Base-by-base conservation (phyloP, 1,140 invertebrate species). In the Hylaeus volcanicus region DNA sequence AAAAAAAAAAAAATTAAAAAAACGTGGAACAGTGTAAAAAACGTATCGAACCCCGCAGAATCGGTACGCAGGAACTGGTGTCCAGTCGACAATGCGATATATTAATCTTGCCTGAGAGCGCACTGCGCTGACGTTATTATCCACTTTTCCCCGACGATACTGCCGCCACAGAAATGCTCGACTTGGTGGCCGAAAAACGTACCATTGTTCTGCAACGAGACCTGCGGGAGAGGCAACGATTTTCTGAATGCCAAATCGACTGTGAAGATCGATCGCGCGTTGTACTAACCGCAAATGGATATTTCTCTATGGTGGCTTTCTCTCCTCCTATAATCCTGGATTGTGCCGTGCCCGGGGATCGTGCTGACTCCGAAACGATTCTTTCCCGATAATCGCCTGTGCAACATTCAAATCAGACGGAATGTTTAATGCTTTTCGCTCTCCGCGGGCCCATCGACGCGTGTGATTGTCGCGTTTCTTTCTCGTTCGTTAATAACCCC, bases 271-370 rank as follows among this genome's bases (percentile, higher is more conserved):
- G 53, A 64, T 65, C 48, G 72, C 55, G 61, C 73, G 63, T 79
- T 78, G 80, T 82, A n/a, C 94, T 94, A 60, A 93, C 91, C 91
- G 94, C 93, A 89, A 94, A 95, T 56, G 95, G 95, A 79, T 94
- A 95, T 60, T 94, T 89, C 37, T 93, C 89, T 55, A 95, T 94
- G 15, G 87, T 89, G 41, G 93, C 91, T 5, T 90, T 74, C 51
- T 84, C 82, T n/a, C 95, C 95, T 48, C 94, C 94, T 56, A 96
- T 93, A 75, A 95, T 94, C n/a, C 91, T 92, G 4, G 70, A 79
- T 58, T 51, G 60, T 11, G 37, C n/a, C 15, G 48, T 39, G 15
- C 37, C 58, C 39, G 43, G 26, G n/a, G 11, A 12, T 70, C 73
- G 15, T 37, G 63, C 60, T 74, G 74, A 11, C 58, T 79, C 15